phyloP scores from a whole-genome alignment of 1,140 invertebrate species.

The Drosophila watanabei region DNA sequence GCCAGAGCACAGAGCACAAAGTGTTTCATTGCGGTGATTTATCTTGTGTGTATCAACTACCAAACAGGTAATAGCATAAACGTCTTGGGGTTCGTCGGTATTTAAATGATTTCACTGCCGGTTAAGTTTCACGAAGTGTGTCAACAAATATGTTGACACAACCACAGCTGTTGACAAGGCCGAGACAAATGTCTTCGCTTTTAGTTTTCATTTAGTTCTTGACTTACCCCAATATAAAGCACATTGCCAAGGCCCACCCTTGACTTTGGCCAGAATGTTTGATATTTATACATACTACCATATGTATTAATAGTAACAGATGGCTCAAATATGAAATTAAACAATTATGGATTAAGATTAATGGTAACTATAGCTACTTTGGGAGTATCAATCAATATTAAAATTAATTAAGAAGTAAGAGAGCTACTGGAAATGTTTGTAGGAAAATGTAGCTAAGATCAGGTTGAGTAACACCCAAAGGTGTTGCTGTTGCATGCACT shows the following conservation, averaged over 20 bases:
- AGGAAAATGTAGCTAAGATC: background rate
- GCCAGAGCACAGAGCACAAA: constrained; percentile 28
- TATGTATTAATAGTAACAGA: background rate
- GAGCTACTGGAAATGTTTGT: background rate
- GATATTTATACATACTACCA: background rate
- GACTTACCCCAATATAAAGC: background rate
- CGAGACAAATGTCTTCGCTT: background rate
- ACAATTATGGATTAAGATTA: background rate
- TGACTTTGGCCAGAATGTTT: constrained; percentile 22
- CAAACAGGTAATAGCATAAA: constrained; percentile 5
- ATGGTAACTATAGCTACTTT: background rate
- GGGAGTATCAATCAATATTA: background rate
- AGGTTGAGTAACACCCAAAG: background rate
- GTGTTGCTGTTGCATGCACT: too few relatives aligned
- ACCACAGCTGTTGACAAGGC: constrained; percentile 20
- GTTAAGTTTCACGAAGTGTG: background rate
- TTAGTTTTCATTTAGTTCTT: background rate
- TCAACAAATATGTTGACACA: background rate
- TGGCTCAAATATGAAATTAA: background rate
- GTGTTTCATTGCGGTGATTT: constrained; percentile 18
- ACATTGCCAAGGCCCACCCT: background rate
- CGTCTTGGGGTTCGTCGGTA: background rate
- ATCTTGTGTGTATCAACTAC: background rate
- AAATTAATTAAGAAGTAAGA: background rate
- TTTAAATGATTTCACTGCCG: constrained; percentile 17